Percentiles rank a stretch among this genome's conserved stretches.
Conservation (phyloP, 2,888 invertebrate species). For the Coecobrya sp. region DNA sequence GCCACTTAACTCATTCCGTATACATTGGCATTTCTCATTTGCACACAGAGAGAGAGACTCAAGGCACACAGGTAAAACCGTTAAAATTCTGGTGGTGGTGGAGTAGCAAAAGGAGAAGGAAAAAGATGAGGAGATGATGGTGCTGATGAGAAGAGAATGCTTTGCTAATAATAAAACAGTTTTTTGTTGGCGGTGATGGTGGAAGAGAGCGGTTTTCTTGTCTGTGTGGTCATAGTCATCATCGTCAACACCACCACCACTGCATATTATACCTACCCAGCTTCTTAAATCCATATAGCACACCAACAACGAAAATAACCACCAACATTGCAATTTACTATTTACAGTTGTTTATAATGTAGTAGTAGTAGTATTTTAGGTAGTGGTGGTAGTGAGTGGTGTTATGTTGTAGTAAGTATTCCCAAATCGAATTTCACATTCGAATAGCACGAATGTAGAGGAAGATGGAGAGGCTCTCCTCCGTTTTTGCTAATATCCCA, state of each 20-base stretch:
- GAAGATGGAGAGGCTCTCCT: conserved; percentile 23
- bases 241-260: background rate
- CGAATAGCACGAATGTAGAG: background rate
- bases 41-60: background rate
- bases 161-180: conserved; percentile 55
- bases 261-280: background rate
- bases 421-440: conserved; percentile 62
- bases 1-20: conserved; percentile 60
- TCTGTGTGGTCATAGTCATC: conserved; percentile 48
- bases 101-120: conserved; percentile 13
- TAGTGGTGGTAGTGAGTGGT: background rate
- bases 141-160: conserved; percentile 21
- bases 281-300: conserved; percentile 52
- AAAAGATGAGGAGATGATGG: conserved; percentile 1
- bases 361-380: background rate
- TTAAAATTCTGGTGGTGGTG: conserved; percentile 46
- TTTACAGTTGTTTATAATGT: conserved; percentile 49
- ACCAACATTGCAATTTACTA: conserved; percentile 42
- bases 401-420: conserved; percentile 51
- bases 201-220: conserved; percentile 47
- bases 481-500: conserved; percentile 47
- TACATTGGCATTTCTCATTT: conserved; percentile 37
- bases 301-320: conserved; percentile 37
- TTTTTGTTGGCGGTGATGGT: conserved; percentile 23
- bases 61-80: conserved; percentile 52